Conservation (phyloP, 2,888 invertebrate species). For the Cephus rjabovi region DNA sequence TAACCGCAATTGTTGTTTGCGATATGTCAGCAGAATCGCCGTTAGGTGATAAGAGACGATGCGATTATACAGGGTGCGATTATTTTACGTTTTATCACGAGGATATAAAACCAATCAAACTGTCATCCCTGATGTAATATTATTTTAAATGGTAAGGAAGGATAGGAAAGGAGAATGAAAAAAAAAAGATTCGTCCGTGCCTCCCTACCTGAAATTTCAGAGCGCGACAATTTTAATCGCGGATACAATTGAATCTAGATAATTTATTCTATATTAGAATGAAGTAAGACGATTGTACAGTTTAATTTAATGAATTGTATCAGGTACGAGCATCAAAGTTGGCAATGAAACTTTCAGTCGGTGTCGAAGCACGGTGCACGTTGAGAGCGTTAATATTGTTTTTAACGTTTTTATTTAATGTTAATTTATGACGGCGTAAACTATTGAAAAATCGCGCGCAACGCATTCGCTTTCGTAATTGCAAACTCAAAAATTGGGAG, state of each 20-base stretch:
- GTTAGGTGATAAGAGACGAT: not conserved
- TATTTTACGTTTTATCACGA: too few species aligned
- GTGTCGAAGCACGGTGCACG: conserved; percentile 32
- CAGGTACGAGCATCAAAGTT: conserved; percentile 22
- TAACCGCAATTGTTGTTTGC: conserved; percentile 33
- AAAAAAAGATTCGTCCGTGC: conserved; percentile 31
- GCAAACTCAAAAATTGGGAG: too few species aligned
- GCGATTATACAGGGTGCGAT: too few species aligned
- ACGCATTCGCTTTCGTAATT: too few species aligned
- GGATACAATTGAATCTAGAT: conserved; percentile 42
- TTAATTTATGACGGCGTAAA: too few species aligned
- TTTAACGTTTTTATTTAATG: too few species aligned
- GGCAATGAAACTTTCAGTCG: conserved; percentile 33
- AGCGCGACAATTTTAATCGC: conserved; percentile 24
- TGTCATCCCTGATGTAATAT: too few species aligned
- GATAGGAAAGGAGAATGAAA: too few species aligned
- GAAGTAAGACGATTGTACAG: conserved; percentile 33
- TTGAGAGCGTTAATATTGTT: conserved; percentile 33
- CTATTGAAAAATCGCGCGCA: too few species aligned
- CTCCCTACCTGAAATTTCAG: conserved; percentile 40
- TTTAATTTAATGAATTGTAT: conserved; percentile 36
- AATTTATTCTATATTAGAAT: conserved; percentile 57
- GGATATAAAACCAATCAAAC: too few species aligned
- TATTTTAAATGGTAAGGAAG: too few species aligned
- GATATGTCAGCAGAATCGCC: not conserved